These are phyloP conservation scores for Aphelenchoides avenae DNA, from an alignment of 1,140 invertebrate genomes.

Conservation along the genomic window DNA sequence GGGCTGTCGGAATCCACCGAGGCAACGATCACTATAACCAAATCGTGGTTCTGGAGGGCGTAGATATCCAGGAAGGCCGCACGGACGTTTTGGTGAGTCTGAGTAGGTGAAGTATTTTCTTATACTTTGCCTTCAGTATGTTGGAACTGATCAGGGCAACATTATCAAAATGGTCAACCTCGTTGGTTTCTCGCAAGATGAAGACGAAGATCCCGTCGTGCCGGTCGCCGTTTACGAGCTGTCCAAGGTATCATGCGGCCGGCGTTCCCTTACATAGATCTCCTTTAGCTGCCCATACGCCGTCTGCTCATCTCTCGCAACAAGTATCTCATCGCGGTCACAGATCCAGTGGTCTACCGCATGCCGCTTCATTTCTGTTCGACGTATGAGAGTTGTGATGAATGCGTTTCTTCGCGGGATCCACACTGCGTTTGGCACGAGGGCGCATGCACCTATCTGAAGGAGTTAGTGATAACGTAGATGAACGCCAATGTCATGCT, in stretches of 20 bases:
- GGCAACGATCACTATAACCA: constrained; percentile 47
- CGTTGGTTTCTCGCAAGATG: not conserved
- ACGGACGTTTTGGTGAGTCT: constrained; percentile 43
- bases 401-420: constrained; percentile 30
- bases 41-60: constrained; percentile 32
- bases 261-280: too few relatives aligned
- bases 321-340: constrained; percentile 37
- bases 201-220: constrained; percentile 24
- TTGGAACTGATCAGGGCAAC: constrained; percentile 48
- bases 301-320: constrained; percentile 32
- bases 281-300: constrained; percentile 36
- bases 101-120: too few relatives aligned
- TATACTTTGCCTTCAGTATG: too few relatives aligned
- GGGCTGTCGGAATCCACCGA: constrained; percentile 41
- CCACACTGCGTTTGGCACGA: constrained; percentile 45
- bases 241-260: constrained; percentile 27
- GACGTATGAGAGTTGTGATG: constrained; percentile 20
- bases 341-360: constrained; percentile 33
- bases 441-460: constrained; percentile 18
- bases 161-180: constrained; percentile 46
- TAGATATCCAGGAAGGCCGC: constrained; percentile 33
- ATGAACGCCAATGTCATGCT: not conserved
- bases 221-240: constrained; percentile 34
- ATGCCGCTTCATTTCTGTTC: constrained; percentile 36
- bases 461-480: constrained; percentile 9